A percentile compares a stretch with the other conserved stretches of the same genome.
These are phyloP conservation scores for Cantharis rustica DNA, from an alignment of 2,888 invertebrate genomes.

Conservation along the genomic window DNA sequence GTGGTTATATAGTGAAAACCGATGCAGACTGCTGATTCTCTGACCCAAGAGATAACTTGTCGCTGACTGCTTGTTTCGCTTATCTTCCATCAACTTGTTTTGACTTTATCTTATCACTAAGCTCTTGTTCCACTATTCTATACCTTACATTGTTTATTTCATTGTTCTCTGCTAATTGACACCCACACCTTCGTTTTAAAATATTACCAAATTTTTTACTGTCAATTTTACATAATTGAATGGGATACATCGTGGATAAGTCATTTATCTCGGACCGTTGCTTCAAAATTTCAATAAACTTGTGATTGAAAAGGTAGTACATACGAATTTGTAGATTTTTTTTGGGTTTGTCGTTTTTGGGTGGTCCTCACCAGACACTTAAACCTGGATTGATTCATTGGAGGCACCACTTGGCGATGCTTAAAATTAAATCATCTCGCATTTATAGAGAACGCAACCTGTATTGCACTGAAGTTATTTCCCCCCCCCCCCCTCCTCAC, in stretches of 20 bases:
- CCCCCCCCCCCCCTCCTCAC: too few relatives aligned
- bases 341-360: not conserved
- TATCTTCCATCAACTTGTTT: slow-evolving; percentile 28
- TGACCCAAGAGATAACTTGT: slow-evolving; percentile 15
- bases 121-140: slow-evolving; percentile 21
- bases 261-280: not conserved
- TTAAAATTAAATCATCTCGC: too few relatives aligned
- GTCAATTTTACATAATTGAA: not conserved
- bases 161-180: slow-evolving; percentile 27
- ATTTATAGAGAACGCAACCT: too few relatives aligned
- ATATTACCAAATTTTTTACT: slow-evolving; percentile 6
- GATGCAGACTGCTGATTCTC: slow-evolving; percentile 32
- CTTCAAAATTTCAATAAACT: not conserved
- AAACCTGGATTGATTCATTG: too few relatives aligned
- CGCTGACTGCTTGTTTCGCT: slow-evolving; percentile 20
- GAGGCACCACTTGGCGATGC: too few relatives aligned
- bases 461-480: too few relatives aligned
- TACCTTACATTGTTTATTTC: slow-evolving; percentile 1
- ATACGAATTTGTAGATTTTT: not conserved
- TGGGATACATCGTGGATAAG: not conserved
- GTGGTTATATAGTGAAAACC: slow-evolving; percentile 15
- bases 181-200: slow-evolving; percentile 11
- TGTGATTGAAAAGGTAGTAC: not conserved
- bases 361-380: not conserved
- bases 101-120: slow-evolving; percentile 23